Evolutionary conservation across 2,888 invertebrate species (phyloP).

Genomic region (Chloroclysta siterata): DNA sequence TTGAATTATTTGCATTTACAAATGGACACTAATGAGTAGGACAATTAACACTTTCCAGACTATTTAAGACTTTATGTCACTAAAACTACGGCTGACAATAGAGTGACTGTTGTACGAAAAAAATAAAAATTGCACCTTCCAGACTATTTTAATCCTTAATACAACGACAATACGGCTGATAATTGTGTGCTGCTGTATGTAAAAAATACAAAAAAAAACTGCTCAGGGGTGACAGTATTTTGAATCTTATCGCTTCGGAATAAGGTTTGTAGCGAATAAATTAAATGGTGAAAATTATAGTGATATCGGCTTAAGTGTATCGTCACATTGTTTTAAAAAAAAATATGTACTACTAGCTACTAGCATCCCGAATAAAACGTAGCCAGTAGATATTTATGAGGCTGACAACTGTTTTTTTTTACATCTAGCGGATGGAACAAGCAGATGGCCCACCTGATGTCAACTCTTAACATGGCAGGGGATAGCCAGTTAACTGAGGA

Average conservation of each 20-base stretch:
- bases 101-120: neutral
- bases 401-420: no score
- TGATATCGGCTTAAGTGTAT: neutral
- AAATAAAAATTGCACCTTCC: neutral
- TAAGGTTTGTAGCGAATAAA: neutral
- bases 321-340: neutral
- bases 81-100: neutral
- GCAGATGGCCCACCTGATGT: no score
- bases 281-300: neutral
- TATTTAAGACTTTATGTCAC: conserved; percentile 4
- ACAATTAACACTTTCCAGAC: conserved; percentile 12
- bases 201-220: neutral
- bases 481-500: no score
- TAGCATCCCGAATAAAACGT: no score
- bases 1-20: conserved; percentile 27
- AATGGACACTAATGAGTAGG: conserved; percentile 22
- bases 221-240: neutral
- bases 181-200: neutral
- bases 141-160: conserved; percentile 12
- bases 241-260: neutral
- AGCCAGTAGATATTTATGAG: no score
- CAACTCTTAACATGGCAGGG: no score
- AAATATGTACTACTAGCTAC: no score
- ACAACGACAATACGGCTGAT: neutral
- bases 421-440: no score